Base-by-base conservation (phyloP, 2,888 invertebrate genomes). In the Drosophila pseudotalamancana region DNA sequence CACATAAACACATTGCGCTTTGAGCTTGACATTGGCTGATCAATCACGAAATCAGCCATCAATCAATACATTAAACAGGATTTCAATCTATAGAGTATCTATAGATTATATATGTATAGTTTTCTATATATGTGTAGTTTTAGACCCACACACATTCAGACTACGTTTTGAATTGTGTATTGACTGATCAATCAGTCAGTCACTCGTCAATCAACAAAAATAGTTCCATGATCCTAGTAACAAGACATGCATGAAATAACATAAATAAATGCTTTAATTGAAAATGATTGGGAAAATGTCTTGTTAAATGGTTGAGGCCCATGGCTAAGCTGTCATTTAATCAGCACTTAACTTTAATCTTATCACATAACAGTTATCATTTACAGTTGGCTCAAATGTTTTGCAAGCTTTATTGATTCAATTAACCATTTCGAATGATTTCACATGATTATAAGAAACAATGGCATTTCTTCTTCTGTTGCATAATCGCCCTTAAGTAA, bases 391-490 rank as follows among this genome's bases (percentile, higher is more conserved):
- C 32, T 42, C 37, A 53, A 59, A 60, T 75, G 65, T 49, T 65
- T 65, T 54, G 40, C 35, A 4, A 43, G 54, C 46, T 68, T 62
- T 85, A 82, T 85, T 79, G 78, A 79, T 82, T 79, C 83, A 79
- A 79, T 79, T 79, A 85, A 63, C 63, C 62, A 48, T 57, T n/a
- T 35, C 19, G 67, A 82, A 66, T 71, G 57, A 73, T 77, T 73
- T 64, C 43, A 35, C 40, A 63, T 40, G 57, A 76, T 71, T 59
- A 55, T 65, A 66, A 72, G 72, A 76, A 76, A 72, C 75, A 74
- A 72, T 55, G 59, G 34, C 66, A 74, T 75, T 60, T 64, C 67
- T 67, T 64, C 67, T 67, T 50, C 51, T 61, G 42, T 32, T 63
- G 60, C 79, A 55, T 82, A 85, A 79, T 78, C 71, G 59, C 54